Evolutionary conservation across 2,797 vertebrate species (phyloP), one percentile per base, ranked within the genome.

Genomic region (Danio jaintianensis): DNA sequence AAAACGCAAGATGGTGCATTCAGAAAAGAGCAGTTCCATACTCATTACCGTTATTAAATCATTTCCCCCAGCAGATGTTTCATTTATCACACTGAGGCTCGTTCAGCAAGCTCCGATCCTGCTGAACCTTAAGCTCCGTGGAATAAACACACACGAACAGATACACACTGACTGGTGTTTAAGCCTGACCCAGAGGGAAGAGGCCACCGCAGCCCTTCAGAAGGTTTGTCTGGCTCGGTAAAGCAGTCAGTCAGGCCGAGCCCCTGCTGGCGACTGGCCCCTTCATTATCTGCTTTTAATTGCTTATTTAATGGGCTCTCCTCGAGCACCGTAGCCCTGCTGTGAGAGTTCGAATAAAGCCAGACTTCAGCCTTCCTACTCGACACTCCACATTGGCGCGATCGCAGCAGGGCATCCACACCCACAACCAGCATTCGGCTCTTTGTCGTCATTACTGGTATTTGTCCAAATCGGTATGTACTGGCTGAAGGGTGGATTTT

Each of bases 281-380:
- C 90, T 91, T 93, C 91, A 93, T 91, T 92, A 89, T 87, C 74
- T 83, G 61, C 79, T 88, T 89, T 90, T 93, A 93, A 93, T 92
- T 92, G 86, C 89, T 90, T 90, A 86, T 90, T 92, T 92, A 92
- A 93, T 91, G 83, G 89, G 86, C 87, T 92, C 83, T 85, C 78
- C 79, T 84, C 83, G 64, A 82, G 83, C 81, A 66, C 70, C 12
- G 64, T 18, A 74, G 71, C 48, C 80, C 58, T 68, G 81, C 84
- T 84, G 82, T 68, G 75, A 69, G 72, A 81, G 80, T 68, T 79
- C 71, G 58, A 82, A 79, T 52, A 66, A 20, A 78, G 66, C 76
- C 67, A 62, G 67, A 42, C 20, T 75, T 40, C 13, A 79, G 61
- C 22, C 79, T 64, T 71, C 67, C 72, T 45, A 75, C 79, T 16